phyloP scores from a whole-genome alignment of 2,113 vertebrate genomes.

The Campylomormyrus numenius region DNA sequence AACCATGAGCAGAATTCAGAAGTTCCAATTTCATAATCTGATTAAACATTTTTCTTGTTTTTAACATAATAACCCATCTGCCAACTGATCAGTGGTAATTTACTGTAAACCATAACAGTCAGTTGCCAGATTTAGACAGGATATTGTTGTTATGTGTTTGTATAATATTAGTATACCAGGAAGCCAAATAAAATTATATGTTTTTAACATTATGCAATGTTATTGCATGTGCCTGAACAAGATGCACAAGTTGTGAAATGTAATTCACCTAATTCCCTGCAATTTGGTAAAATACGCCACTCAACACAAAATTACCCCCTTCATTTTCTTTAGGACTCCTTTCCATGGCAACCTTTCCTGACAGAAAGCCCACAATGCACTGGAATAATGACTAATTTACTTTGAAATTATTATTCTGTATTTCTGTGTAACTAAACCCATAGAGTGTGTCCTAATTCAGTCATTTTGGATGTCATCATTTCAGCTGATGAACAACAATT shows the following conservation, averaged over 20 bases:
- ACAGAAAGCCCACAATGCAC: neutral
- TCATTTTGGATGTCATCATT: neutral
- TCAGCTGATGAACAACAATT: neutral
- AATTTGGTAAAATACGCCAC: neutral
- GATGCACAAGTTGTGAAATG: neutral
- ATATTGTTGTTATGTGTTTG: neutral
- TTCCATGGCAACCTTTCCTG: neutral
- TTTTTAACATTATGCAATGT: neutral
- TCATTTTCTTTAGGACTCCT: neutral
- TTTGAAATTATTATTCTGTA: neutral
- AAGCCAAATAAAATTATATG: neutral
- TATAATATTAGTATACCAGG: neutral
- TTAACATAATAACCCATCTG: neutral
- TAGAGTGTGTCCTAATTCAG: neutral
- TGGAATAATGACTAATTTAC: neutral
- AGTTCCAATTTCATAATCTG: neutral
- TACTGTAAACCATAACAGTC: neutral
- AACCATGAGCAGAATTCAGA: neutral
- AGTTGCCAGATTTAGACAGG: neutral
- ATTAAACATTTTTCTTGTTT: neutral
- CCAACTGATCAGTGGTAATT: neutral
- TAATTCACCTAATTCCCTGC: neutral
- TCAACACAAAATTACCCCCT: neutral
- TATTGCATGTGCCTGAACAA: neutral
- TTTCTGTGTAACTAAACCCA: neutral